Base-by-base conservation (phyloP, 2,888 invertebrate genomes). In the Hypsopygia costalis region DNA sequence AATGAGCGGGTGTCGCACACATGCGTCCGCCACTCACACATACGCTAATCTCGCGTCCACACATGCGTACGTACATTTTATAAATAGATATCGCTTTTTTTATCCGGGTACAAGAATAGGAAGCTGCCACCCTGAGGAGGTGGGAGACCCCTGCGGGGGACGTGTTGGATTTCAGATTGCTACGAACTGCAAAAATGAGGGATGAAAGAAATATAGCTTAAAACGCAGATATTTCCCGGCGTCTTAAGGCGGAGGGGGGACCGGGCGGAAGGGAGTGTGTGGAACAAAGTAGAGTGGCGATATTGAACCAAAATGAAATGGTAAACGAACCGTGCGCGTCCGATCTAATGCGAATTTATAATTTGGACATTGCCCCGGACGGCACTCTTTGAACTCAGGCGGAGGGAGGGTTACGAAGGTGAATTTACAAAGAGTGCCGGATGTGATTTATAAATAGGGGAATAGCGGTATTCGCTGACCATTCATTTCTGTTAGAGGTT, bases 171-270 rank as follows among this genome's bases (percentile, higher is more conserved):
- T 88, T 86, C 88, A 89, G 89, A 89, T 89, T 89, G 89, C 89
- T 89, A 87, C 89, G 87, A 88, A 89, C 89, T 89, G 89, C 89
- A 89, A 89, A 89, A 89, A 89, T 89, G 89, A 89, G 89, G 89
- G 89, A 89, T 89, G 89, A 89, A 89, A 89, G 89, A 89, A 89
- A 89, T 89, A 89, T 89, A 89, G 89, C 89, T 89, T 89, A 89
- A 89, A 89, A 89, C 89, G 89, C 88, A 89, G 89, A 89, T 89
- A 88, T 87, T 88, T 87, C 85, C 83, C 85, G 87, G 81, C 87
- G 83, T 87, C 87, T 87, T 88, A 82, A 88, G 86, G 80, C 76
- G 74, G 69, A 66, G 73, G 67, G 71, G 66, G 61, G 58, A 56
- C 61, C 59, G 69, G 64, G 66, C 52, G 68, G 59, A 49, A 61